phyloP scores from a whole-genome alignment of 1,140 invertebrate species.

The Meloidogyne floridensis region DNA sequence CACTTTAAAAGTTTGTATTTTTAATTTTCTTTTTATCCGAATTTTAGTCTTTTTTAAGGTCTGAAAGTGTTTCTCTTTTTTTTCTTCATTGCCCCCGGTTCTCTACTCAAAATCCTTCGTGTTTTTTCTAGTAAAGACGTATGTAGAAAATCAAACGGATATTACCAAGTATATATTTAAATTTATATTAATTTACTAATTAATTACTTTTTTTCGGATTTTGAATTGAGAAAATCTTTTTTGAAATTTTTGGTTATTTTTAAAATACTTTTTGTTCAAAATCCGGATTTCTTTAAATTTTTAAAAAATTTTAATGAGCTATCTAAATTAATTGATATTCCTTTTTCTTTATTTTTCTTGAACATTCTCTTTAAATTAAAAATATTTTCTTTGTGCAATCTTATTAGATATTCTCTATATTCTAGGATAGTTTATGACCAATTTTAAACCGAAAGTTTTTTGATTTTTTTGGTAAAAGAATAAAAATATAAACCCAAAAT shows the following conservation, averaged over 20 bases:
- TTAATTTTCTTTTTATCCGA: background rate
- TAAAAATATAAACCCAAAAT: background rate
- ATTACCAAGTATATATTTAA: background rate
- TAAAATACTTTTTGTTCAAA: background rate
- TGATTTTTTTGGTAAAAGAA: background rate
- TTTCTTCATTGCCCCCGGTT: background rate
- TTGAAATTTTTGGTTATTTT: background rate
- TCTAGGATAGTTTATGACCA: too few species aligned
- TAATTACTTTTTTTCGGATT: background rate
- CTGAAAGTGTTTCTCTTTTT: background rate
- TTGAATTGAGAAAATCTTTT: background rate
- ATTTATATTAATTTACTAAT: background rate
- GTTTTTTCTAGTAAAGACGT: background rate
- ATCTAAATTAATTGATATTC: background rate
- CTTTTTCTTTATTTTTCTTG: background rate
- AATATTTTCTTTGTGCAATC: background rate
- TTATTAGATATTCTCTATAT: background rate
- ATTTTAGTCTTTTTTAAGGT: background rate
- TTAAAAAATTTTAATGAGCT: background rate
- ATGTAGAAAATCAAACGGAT: background rate
- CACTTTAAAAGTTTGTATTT: conserved; percentile 8
- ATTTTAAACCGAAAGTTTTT: background rate
- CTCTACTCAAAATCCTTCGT: conserved; percentile 4
- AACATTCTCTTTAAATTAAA: background rate
- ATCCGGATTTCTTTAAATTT: background rate